phyloP scores from a whole-genome alignment of 1,140 invertebrate genomes.

The Pseudomyrmex flavicornis region DNA sequence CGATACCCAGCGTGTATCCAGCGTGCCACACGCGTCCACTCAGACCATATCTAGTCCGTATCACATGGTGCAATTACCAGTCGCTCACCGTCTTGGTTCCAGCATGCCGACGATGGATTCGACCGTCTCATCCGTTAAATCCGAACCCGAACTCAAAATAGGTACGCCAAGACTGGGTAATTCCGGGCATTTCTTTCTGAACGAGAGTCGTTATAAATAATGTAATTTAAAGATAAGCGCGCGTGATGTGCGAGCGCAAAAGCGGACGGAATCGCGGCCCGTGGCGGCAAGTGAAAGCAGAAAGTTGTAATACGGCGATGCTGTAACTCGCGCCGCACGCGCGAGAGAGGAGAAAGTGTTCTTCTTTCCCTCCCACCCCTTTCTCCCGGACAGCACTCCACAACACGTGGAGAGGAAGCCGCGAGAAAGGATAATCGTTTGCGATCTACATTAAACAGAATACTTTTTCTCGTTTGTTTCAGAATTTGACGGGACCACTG shows the following conservation, averaged over 20 bases:
- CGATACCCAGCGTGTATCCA: slow-evolving; percentile 66
- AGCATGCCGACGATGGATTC: slow-evolving; percentile 87
- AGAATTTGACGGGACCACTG: slow-evolving; percentile 99
- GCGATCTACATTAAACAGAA: slow-evolving; percentile 42
- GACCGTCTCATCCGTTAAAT: slow-evolving; percentile 86
- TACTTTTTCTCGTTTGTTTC: slow-evolving; percentile 85
- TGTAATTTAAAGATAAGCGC: neutral
- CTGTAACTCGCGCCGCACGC: slow-evolving; percentile 79
- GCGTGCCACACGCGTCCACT: slow-evolving; percentile 72
- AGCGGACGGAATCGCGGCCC: slow-evolving; percentile 49
- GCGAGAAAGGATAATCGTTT: slow-evolving; percentile 22
- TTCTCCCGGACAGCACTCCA: slow-evolving; percentile 67
- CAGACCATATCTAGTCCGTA: slow-evolving; percentile 75
- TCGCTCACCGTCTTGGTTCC: slow-evolving; percentile 65
- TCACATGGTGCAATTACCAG: slow-evolving; percentile 78
- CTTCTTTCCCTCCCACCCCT: slow-evolving; percentile 81
- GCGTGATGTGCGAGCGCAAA: neutral
- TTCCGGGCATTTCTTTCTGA: neutral
- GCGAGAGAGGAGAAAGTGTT: slow-evolving; percentile 84
- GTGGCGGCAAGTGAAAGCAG: slow-evolving; percentile 84
- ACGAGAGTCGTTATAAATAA: neutral
- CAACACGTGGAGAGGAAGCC: slow-evolving; percentile 51
- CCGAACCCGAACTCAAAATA: slow-evolving; percentile 87
- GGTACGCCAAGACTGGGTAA: slow-evolving; percentile 79
- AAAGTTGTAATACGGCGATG: slow-evolving; percentile 84